Percentiles rank a stretch among this genome's conserved stretches.
These are phyloP conservation scores for Sylvilagus bachmani DNA, from an alignment of 2,113 vertebrate genomes.

Conservation along the genomic window DNA sequence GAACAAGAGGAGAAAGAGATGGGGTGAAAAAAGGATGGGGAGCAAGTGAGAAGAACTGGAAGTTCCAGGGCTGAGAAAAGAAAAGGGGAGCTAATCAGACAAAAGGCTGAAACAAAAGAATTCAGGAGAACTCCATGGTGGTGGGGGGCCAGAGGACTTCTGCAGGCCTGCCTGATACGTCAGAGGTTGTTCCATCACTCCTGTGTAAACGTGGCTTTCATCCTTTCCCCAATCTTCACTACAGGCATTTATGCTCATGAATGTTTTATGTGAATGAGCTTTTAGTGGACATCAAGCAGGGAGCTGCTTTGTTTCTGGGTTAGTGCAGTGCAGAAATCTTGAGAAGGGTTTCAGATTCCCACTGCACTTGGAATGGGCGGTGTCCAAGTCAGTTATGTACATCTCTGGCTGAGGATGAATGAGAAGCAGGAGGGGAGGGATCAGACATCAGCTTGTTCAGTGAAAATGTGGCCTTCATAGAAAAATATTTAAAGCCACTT, in stretches of 20 bases:
- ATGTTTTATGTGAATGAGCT: slow-evolving; percentile 76
- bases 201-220: slow-evolving; percentile 47
- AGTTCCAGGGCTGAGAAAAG: background rate
- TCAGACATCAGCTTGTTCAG: slow-evolving; percentile 40
- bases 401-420: slow-evolving; percentile 54
- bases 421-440: background rate
- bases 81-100: background rate
- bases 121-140: background rate
- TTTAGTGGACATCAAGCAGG: slow-evolving; percentile 72
- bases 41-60: background rate
- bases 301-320: slow-evolving; percentile 70
- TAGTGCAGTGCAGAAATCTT: slow-evolving; percentile 54
- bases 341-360: slow-evolving; percentile 22
- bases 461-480: background rate
- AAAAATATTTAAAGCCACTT: slow-evolving; percentile 55
- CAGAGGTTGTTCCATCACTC: background rate
- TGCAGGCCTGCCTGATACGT: background rate
- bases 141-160: background rate
- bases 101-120: slow-evolving; percentile 51
- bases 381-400: background rate
- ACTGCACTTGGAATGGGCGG: background rate
- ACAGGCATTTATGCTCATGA: slow-evolving; percentile 73
- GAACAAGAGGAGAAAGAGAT: background rate
- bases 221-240: slow-evolving; percentile 62
- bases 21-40: no score